Evolutionary conservation across 2,888 invertebrate species (phyloP).

Genomic region (Sesia apiformis): DNA sequence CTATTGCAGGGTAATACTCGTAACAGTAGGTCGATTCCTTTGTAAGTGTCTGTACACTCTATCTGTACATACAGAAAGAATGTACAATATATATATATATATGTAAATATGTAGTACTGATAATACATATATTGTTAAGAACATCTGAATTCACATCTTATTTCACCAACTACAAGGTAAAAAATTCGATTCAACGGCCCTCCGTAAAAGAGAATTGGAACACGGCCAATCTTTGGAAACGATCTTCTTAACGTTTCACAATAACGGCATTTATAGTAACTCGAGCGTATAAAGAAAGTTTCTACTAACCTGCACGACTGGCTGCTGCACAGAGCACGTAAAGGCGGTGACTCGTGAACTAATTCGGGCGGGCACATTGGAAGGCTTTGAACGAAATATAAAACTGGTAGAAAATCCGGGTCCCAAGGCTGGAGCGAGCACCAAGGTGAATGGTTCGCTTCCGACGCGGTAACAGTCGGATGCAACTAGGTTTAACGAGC

Average conservation of each 20-base stretch:
- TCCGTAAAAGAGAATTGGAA: constrained; percentile 30
- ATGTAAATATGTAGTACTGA: too few relatives aligned
- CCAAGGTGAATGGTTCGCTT: constrained; percentile 37
- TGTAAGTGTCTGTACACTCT: too few relatives aligned
- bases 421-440: constrained; percentile 7
- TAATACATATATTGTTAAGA: too few relatives aligned
- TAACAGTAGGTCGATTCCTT: too few relatives aligned
- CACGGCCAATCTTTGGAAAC: constrained; percentile 46
- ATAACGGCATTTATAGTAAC: constrained; percentile 46
- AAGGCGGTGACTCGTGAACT: constrained; percentile 45
- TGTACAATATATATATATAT: too few relatives aligned
- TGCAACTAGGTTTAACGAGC: constrained; percentile 36
- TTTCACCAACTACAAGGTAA: too few relatives aligned
- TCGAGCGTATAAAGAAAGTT: constrained; percentile 43
- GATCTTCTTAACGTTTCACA: constrained; percentile 47
- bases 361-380: constrained; percentile 39
- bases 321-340: constrained; percentile 23
- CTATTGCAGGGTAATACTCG: too few relatives aligned
- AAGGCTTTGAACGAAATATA: constrained; percentile 19
- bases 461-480: constrained; percentile 39
- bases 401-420: constrained; percentile 20
- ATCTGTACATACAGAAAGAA: too few relatives aligned
- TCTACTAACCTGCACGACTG: constrained; percentile 39
- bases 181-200: too few relatives aligned
- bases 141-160: too few relatives aligned